These are phyloP conservation scores for Eurypyga helias DNA, from an alignment of 2,113 vertebrate species.

Conservation along the genomic window DNA sequence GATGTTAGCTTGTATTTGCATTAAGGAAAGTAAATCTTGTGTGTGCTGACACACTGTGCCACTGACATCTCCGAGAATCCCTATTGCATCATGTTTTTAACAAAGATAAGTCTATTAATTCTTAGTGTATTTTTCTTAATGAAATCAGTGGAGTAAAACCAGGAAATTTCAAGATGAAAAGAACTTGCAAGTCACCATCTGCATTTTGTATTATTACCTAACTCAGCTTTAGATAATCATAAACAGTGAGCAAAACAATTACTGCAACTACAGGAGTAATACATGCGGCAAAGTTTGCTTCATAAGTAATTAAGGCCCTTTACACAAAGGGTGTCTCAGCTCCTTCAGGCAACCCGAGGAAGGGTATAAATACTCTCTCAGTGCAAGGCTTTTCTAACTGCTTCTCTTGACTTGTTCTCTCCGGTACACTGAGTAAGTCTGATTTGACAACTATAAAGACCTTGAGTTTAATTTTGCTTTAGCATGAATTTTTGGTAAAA, in stretches of 20 bases:
- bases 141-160: not conserved
- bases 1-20: not conserved
- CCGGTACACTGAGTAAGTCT: conserved; percentile 52
- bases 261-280: not conserved
- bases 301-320: conserved; percentile 21
- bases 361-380: conserved; percentile 14
- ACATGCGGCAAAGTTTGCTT: not conserved
- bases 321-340: not conserved
- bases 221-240: not conserved
- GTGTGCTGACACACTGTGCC: no score
- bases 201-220: not conserved
- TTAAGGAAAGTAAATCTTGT: not conserved
- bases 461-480: not conserved
- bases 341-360: not conserved
- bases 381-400: fast-evolving
- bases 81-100: not conserved
- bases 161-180: conserved; percentile 44
- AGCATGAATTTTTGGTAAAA: not conserved
- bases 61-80: not conserved
- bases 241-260: conserved; percentile 18
- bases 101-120: not conserved
- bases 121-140: not conserved
- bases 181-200: not conserved
- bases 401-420: conserved; percentile 25
- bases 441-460: not conserved